Evolutionary conservation across 2,797 vertebrate genomes (phyloP), one percentile per base, ranked within the genome.

Genomic region (Schizopygopsis malacanthus): DNA sequence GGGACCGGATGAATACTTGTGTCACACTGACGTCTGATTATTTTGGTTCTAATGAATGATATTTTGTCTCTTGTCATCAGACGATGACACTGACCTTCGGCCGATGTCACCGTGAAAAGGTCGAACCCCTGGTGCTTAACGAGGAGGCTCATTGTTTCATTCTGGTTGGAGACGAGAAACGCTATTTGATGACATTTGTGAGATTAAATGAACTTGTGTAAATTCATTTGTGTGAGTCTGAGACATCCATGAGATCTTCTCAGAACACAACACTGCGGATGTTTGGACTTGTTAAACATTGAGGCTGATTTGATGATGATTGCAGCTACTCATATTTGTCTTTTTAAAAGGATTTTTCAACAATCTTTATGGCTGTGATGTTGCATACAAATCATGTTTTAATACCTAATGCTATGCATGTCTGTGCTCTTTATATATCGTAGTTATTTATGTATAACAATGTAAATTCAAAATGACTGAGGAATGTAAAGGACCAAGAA

Each of bases 81-180:
- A 89, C 90, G 90, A 87, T 86, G 85, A 89, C 89, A 25, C 83
- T 92, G 94, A 95, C 93, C 93, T 94, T 94, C 93, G 91, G 78
- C 91, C 89, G 91, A 91, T 94, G 94, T 94, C 94, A 94, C 89
- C 54, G 79, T 95, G 94, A 95, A 95, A 96, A 96, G 95, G 95
- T 95, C 94, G 93, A 82, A 89, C 88, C 56, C 92, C 90, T 85
- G 93, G 92, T 92, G 93, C 59, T 12, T 45, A 91, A 95, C 94
- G 92, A 95, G 90, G 93, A 93, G 90, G 7, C 41, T 20, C 69
- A 43, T 65, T 20, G 39, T 69, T 54, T 41, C 13, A 52, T 81
- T 56, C 4, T 33, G 11, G 72, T 43, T 18, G 22, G 3, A 18
- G 54, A 81, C 63, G 4, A 63, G 16, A 65, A 22, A 20, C 15